Percentiles rank a stretch among this genome's conserved stretches.
Evolutionary conservation across 2,113 vertebrate species (phyloP).

Genomic region (Geococcyx californianus): DNA sequence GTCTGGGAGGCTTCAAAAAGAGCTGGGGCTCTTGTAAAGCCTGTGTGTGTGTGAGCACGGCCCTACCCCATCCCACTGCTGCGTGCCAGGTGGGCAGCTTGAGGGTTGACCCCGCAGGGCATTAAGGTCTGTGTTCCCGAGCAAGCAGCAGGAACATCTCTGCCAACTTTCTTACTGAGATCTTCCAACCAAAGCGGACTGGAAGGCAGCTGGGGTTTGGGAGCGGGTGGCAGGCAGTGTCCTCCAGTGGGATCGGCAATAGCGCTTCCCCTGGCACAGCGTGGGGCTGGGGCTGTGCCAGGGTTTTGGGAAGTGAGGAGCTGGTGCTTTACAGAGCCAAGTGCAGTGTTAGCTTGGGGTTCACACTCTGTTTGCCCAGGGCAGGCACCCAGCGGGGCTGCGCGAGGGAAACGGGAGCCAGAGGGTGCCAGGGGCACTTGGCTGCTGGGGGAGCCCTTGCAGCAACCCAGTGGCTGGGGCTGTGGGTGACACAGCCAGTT

Average conservation of each 20-base stretch:
- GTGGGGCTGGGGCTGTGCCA: neutral
- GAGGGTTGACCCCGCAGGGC: neutral
- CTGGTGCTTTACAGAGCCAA: too few relatives aligned
- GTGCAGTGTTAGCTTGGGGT: too few relatives aligned
- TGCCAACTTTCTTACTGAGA: neutral
- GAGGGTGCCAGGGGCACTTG: neutral
- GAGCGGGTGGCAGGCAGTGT: neutral
- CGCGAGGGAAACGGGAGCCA: neutral
- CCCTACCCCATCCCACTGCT: neutral
- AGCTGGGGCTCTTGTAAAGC: neutral
- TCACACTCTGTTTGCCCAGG: neutral
- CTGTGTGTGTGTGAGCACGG: neutral
- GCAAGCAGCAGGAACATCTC: neutral
- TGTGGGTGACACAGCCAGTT: accelerated
- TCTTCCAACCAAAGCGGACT: neutral
- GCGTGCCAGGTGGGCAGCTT: accelerated
- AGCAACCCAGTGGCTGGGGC: neutral
- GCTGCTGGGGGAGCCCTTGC: neutral
- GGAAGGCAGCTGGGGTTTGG: neutral
- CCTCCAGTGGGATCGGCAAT: neutral
- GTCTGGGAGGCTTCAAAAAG: neutral
- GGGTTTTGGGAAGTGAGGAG: neutral
- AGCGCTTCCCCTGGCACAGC: neutral
- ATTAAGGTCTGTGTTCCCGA: accelerated
- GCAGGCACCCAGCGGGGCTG: accelerated